phyloP scores from a whole-genome alignment of 2,113 vertebrate species.

The Tamias sibiricus region DNA sequence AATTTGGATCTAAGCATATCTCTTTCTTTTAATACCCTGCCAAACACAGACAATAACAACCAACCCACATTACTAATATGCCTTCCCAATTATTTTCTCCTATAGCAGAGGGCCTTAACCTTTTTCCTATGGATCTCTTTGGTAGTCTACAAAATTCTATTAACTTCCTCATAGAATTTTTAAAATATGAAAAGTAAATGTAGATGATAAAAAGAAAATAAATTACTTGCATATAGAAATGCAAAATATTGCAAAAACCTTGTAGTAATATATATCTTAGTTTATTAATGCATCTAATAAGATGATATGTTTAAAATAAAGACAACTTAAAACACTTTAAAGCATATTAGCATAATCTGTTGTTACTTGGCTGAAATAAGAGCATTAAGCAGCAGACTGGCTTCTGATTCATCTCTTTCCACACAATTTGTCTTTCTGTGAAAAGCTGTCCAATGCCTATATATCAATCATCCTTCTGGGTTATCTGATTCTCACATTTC shows the following conservation, averaged over 20 bases:
- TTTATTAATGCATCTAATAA: neutral
- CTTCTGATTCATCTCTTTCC: neutral
- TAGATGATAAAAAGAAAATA: neutral
- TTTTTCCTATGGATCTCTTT: neutral
- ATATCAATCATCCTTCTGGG: neutral
- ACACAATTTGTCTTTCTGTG: neutral
- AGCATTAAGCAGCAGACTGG: neutral
- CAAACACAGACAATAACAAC: neutral
- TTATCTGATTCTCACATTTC: neutral
- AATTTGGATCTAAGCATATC: neutral
- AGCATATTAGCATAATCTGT: neutral
- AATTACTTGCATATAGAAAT: neutral
- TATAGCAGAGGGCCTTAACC: neutral
- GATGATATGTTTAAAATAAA: neutral
- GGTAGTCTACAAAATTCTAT: neutral
- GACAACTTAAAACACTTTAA: neutral
- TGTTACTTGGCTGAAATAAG: neutral
- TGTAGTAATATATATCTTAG: neutral
- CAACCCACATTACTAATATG: neutral
- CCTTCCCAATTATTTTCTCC: neutral
- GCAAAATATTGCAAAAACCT: neutral
- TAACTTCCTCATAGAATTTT: neutral
- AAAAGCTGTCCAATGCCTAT: neutral
- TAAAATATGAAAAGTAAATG: constrained; percentile 15
- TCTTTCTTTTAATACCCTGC: neutral